Evolutionary conservation across 2,797 vertebrate species (phyloP), one percentile per base, ranked within the genome.

Genomic region (Spatula versicolor): DNA sequence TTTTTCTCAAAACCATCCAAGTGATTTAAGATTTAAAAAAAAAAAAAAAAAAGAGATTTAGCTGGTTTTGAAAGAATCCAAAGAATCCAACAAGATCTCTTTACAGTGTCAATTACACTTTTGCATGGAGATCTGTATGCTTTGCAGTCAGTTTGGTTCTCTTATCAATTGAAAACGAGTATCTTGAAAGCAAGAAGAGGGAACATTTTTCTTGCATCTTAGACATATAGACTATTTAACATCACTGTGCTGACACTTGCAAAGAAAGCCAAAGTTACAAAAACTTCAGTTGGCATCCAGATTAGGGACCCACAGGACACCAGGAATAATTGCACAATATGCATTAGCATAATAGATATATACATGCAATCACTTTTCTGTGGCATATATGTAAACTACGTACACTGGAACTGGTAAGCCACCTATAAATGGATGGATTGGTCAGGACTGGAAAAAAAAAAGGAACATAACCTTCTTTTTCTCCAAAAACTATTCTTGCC

Each of bases 1-100:
- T 52, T 62, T 75, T 5, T 2, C 9, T 48, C 67, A 85, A 84
- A 78, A 17, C 7, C n/a, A 72, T 14, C 7, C 23, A 72, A 75
- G 63, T 77, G 63, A 91, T 86, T 87, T 64, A 86, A 87, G 74
- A 91, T 67, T 71, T 84, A 63, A 83, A 71, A 46, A 80, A 43
- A 78, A 71, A 76, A 11, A 41, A 63, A 80, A 48, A 78, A 67
- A 56, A 77, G 13, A 63, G 11, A 77, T 37, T 35, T 31, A 88
- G 21, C 28, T 79, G 43, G 74, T 88, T 96, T 91, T 84, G 52
- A 52, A 52, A 52, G 50, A 52, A 90, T 68, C 60, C 59, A 52
- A 52, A 52, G 50, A 52, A 90, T 66, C 60, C 59, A 71, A 39
- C 26, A 79, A 60, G 67, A 74, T 45, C 33, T 80, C 64, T 95